These are phyloP conservation scores for Leistus spinibarbis DNA, from an alignment of 2,888 invertebrate species.

Conservation along the genomic window DNA sequence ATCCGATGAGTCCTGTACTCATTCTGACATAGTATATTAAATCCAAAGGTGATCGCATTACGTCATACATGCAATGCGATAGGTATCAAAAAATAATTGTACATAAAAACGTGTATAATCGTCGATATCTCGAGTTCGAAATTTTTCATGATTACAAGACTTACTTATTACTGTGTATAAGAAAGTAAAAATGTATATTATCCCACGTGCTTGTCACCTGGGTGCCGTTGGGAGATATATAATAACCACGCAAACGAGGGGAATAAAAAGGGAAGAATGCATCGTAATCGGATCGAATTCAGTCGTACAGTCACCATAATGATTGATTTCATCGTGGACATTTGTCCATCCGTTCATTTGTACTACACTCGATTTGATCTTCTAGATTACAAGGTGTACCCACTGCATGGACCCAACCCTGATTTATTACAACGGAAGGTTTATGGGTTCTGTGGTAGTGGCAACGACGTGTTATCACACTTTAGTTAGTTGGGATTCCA, in stretches of 20 bases:
- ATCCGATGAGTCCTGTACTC: no score
- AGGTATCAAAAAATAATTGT: no score
- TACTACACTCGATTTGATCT: not conserved
- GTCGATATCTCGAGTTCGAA: no score
- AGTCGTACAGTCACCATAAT: not conserved
- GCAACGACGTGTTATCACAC: constrained; percentile 2
- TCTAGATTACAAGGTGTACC: not conserved
- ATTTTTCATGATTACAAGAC: no score
- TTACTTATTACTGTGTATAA: no score
- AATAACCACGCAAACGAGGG: not conserved
- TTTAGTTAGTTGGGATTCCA: not conserved
- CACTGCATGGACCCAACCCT: not conserved
- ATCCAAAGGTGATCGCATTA: no score
- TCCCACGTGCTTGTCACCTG: constrained; percentile 5
- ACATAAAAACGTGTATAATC: no score
- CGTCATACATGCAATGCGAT: no score
- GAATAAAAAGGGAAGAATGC: not conserved
- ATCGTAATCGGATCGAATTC: constrained; percentile 8
- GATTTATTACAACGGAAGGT: constrained; percentile 12
- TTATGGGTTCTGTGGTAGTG: not conserved
- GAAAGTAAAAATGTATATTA: no score
- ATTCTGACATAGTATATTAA: no score
- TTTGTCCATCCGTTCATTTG: constrained; percentile 1
- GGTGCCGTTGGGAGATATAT: not conserved
- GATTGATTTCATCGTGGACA: constrained; percentile 5